Evolutionary conservation across 2,797 vertebrate genomes (phyloP), one percentile per base, ranked within the genome.

Genomic region (Podargus strigoides): DNA sequence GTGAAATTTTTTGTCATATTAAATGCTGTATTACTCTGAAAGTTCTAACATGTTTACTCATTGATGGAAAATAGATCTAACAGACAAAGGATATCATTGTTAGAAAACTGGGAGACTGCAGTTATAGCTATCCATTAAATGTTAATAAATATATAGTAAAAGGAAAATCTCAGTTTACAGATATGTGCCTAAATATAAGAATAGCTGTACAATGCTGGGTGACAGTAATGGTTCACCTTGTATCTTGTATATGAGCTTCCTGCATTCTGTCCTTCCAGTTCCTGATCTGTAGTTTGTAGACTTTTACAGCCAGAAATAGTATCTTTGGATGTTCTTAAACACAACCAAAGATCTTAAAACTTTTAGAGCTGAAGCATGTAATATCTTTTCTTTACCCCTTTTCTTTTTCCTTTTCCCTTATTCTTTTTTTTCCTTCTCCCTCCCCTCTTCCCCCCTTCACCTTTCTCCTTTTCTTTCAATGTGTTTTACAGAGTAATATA

Each of bases 201-300:
- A 42, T n/a, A 34, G 4, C 1, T 39, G 8, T 52, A 58, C 0
- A 0, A 58, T 55, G 34, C 7, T 37, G 20, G 7, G 23, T 39
- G 6, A 58, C 63, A 14, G 4, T 68, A 76, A 32, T 10, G 20
- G 14, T 52, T 73, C 34, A 68, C 12, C 4, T 63, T 34, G 4
- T 62, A 10, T 37, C 23, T 32, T 44, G 10, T 44, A 8, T 26
- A 55, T 23, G 7, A 55, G 4, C 7, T 76, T 80, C 22, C 11
- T 34, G 7, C 1, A 8, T 66, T 78, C 47, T n/a, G 2, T 56
- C 41, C 62, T 90, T 66, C 42, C 24, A 37, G 28, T 46, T 70
- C 39, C 19, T 36, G 24, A n/a, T 67, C 22, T 41, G 26, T 36
- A 30, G 7, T 16, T 58, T 47, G 8, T 27, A 36, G 14, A 30